Evolutionary conservation across 2,888 invertebrate species (phyloP).

Genomic region (Drosophila demipolita): DNA sequence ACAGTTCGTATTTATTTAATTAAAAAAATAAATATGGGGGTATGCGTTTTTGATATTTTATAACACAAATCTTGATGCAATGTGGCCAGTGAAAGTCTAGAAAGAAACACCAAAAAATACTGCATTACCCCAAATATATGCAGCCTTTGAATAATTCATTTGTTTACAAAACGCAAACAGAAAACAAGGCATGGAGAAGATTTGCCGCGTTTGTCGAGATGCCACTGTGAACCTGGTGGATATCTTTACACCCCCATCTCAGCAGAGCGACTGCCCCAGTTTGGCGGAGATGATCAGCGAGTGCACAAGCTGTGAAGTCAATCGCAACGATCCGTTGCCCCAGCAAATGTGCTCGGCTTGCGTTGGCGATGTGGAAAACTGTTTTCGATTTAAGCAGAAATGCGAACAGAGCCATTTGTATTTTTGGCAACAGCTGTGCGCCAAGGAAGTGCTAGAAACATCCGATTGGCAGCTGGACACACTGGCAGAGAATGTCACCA

Average conservation of each 20-base stretch:
- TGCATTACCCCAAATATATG: not conserved
- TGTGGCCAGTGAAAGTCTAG: not conserved
- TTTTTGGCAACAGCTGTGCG: slow-evolving; percentile 38
- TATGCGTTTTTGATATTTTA: not conserved
- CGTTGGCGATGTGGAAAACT: slow-evolving; percentile 53
- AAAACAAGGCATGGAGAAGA: slow-evolving; percentile 33
- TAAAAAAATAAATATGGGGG: not conserved
- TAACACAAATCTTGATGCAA: not conserved
- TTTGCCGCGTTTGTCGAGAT: slow-evolving; percentile 71
- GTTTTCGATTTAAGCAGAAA: slow-evolving; percentile 77
- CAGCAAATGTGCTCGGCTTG: slow-evolving; percentile 75
- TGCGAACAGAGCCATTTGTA: slow-evolving; percentile 72
- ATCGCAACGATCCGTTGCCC: slow-evolving; percentile 60
- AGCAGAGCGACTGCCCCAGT: slow-evolving; percentile 21
- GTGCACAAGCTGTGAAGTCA: slow-evolving; percentile 56
- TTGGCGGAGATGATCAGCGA: slow-evolving; percentile 68
- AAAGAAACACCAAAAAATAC: slow-evolving; percentile 3
- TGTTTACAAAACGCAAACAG: slow-evolving; percentile 26
- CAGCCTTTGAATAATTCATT: slow-evolving; percentile 22
- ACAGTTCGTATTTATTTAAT: not conserved
- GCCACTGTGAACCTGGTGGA: slow-evolving; percentile 35
- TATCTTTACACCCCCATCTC: slow-evolving; percentile 48
- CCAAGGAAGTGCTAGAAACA: slow-evolving; percentile 80
- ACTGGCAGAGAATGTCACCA: slow-evolving; percentile 1
- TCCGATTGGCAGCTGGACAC: slow-evolving; percentile 4